phyloP scores from a whole-genome alignment of 2,888 invertebrate genomes.

The Lucinisca nassula region DNA sequence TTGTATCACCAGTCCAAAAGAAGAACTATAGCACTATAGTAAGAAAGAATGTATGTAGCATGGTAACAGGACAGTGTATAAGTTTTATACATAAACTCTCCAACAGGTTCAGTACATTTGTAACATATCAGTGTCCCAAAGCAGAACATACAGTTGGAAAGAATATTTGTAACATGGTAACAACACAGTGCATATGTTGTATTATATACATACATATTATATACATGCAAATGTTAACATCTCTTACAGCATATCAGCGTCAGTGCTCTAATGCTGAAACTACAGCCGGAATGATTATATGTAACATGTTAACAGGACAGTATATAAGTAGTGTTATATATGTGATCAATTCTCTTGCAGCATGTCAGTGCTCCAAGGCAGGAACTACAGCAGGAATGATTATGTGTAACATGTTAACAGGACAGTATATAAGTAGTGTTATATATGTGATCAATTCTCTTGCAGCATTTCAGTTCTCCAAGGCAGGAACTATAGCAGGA shows the following conservation, averaged over 20 bases:
- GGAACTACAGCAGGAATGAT: slow-evolving; percentile 97
- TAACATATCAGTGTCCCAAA: slow-evolving; percentile 95
- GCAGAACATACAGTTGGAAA: slow-evolving; percentile 97
- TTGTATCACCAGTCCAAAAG: no score
- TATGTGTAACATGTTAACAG: slow-evolving; percentile 94
- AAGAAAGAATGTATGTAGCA: slow-evolving; percentile 95
- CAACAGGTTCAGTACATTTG: no score
- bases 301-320: slow-evolving; percentile 95
- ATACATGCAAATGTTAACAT: no score
- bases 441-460: no score
- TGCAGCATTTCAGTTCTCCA: slow-evolving; percentile 94
- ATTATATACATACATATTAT: no score
- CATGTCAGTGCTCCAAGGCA: slow-evolving; percentile 95
- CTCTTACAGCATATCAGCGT: slow-evolving; percentile 93
- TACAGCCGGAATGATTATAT: slow-evolving; percentile 95
- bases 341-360: no score
- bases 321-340: slow-evolving; percentile 98
- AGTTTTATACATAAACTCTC: no score
- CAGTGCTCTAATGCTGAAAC: slow-evolving; percentile 96
- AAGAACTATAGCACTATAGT: slow-evolving; percentile 97
- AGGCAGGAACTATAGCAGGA: slow-evolving; percentile 96
- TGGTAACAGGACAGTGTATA: slow-evolving; percentile 95
- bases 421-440: slow-evolving; percentile 98
- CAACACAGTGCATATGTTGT: slow-evolving; percentile 98
- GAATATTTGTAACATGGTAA: slow-evolving; percentile 94